phyloP scores from a whole-genome alignment of 2,797 vertebrate species.

The Odontamblyopus lacepedii region DNA sequence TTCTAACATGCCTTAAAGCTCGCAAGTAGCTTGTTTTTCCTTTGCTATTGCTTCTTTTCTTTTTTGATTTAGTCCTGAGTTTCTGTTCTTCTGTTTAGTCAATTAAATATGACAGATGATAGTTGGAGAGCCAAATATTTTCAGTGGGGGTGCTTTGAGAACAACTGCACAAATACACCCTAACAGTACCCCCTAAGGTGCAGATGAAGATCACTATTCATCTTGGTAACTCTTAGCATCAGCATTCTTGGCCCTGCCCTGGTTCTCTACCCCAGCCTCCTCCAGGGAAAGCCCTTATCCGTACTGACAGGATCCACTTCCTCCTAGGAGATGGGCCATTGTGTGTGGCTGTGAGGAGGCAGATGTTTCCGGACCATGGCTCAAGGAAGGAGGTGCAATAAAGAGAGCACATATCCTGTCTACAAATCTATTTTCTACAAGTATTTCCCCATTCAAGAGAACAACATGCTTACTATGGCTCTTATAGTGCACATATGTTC shows the following conservation, averaged over 20 bases:
- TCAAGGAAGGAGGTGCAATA: slow-evolving; percentile 74
- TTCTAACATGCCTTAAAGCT: too few relatives aligned
- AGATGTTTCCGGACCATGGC: slow-evolving; percentile 81
- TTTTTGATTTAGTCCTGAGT: background rate
- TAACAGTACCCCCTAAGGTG: slow-evolving; percentile 34
- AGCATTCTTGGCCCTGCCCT: slow-evolving; percentile 61
- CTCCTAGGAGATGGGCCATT: slow-evolving; percentile 69
- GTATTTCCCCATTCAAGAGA: slow-evolving; percentile 33
- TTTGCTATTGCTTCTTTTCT: background rate
- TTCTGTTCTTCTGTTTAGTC: background rate
- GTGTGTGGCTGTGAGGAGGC: slow-evolving; percentile 69
- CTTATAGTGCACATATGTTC: background rate
- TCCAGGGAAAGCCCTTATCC: slow-evolving; percentile 65
- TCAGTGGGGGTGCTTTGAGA: background rate
- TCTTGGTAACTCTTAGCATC: slow-evolving; percentile 53
- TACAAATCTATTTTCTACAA: slow-evolving; percentile 49
- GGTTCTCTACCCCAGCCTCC: slow-evolving; percentile 58
- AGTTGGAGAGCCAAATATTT: background rate
- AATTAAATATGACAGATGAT: background rate
- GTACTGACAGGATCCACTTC: slow-evolving; percentile 78
- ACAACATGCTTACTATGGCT: background rate
- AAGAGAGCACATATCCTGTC: slow-evolving; percentile 71
- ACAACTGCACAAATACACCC: slow-evolving; percentile 19
- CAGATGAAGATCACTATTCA: slow-evolving; percentile 54
- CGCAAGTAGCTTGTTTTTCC: too few relatives aligned